Evolutionary conservation across 2,797 vertebrate genomes (phyloP).

Genomic region (Neosalanx taihuensis): DNA sequence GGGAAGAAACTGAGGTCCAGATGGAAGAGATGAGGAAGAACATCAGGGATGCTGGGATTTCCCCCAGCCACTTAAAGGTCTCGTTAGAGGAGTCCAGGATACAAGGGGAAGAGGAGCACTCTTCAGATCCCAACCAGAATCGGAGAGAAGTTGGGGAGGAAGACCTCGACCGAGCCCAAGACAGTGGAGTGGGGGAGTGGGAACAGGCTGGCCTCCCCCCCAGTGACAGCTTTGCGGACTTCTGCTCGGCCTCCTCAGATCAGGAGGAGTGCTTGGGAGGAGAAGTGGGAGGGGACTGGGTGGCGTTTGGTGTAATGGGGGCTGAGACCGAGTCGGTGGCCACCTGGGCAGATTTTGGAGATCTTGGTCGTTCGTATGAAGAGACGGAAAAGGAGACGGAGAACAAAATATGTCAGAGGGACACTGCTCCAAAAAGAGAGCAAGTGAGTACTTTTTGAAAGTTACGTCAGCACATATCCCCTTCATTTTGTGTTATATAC

Average conservation of each 20-base stretch:
- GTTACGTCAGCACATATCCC: too few species aligned
- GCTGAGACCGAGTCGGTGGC: constrained; percentile 63
- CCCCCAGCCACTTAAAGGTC: constrained; percentile 17
- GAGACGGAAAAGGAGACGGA: constrained; percentile 68
- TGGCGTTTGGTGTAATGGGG: constrained; percentile 75
- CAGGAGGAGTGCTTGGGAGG: constrained; percentile 68
- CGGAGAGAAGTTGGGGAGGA: constrained; percentile 18
- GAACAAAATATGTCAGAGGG: constrained; percentile 54
- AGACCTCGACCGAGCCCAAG: constrained; percentile 15
- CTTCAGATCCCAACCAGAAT: constrained; percentile 37
- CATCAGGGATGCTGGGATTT: constrained; percentile 20
- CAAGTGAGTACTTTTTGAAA: constrained; percentile 53
- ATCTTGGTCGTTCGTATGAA: constrained; percentile 66
- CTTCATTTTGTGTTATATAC: neutral
- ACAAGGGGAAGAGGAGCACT: constrained; percentile 25
- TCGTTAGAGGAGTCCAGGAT: constrained; percentile 52
- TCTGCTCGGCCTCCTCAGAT: constrained; percentile 83
- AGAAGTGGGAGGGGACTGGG: constrained; percentile 76
- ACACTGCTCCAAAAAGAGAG: constrained; percentile 39
- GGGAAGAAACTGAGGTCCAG: constrained; percentile 47
- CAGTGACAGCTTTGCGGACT: constrained; percentile 92
- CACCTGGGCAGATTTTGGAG: constrained; percentile 79
- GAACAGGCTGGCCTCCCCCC: constrained; percentile 73
- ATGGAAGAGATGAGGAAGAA: constrained; percentile 58
- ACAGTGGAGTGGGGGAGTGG: constrained; percentile 27